phyloP scores from a whole-genome alignment of 2,888 invertebrate species.

The Ophion costatus region DNA sequence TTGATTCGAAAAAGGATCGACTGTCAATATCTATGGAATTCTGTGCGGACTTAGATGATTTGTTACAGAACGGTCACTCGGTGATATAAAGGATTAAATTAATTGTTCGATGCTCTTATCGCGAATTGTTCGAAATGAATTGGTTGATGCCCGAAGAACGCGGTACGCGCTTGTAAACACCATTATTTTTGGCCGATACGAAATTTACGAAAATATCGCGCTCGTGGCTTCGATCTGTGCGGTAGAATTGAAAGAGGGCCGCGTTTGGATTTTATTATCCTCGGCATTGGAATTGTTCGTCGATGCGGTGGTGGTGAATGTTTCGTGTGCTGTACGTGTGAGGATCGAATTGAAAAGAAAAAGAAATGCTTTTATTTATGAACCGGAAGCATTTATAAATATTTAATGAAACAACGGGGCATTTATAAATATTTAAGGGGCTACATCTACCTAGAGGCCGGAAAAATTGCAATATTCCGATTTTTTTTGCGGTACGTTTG shows the following conservation, averaged over 20 bases:
- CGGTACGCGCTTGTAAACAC: no score
- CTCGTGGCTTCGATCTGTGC: neutral
- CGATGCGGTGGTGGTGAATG: neutral
- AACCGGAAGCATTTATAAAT: neutral
- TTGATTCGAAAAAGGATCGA: no score
- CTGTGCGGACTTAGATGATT: no score
- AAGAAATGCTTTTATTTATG: neutral
- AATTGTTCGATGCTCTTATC: no score
- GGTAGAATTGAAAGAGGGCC: neutral
- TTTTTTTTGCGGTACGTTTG: no score
- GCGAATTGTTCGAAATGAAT: neutral
- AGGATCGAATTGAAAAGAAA: constrained; percentile 1
- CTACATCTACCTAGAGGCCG: no score
- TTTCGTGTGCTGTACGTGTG: neutral
- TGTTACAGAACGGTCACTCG: no score
- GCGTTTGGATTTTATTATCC: constrained; percentile 17
- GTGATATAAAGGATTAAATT: no score
- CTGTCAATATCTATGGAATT: no score
- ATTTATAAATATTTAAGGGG: neutral
- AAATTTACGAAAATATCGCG: neutral
- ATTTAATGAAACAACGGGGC: neutral
- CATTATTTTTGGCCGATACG: no score
- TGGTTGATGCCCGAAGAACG: neutral
- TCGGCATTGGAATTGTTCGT: constrained; percentile 5
- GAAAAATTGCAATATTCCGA: no score